Evolutionary conservation across 2,797 vertebrate species (phyloP), one percentile per base, ranked within the genome.

Genomic region (Toxotes lorentzi): DNA sequence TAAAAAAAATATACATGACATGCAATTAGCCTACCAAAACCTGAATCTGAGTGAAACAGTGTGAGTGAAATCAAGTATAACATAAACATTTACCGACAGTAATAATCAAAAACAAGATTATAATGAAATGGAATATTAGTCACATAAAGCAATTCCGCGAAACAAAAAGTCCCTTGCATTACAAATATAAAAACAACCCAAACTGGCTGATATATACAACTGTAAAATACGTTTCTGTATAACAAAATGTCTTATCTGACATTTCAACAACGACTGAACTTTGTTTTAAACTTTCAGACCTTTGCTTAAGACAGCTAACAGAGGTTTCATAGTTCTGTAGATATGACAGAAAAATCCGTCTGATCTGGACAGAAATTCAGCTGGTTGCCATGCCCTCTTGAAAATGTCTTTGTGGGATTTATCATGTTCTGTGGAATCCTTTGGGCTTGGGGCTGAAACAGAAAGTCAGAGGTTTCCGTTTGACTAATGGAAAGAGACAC

Each of bases 401-500:
- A 74, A 70, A 87, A 58, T 7, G 13, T 79, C 68, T 60, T 16
- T 47, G 38, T 14, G 12, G 21, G 24, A 70, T 30, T 53, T 50
- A 24, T 90, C 69, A 94, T 41, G 88, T 87, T 69, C 82, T 88
- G 86, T 94, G 88, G 82, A 94, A 94, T 79, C 91, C 93, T 91
- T 90, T 95, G 38, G 92, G 92, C 71, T 94, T 91, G 19, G 92
- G 94, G 75, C 93, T 94, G 91, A 77, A 94, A 93, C 61, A 84
- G 24, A 89, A 78, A 76, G 30, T 65, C 40, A 81, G 41, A 90
- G 34, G 68, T 81, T 64, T 78, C 5, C 4, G n/a, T 86, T 68
- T 77, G 24, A 85, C 51, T 67, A 50, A 41, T 43, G 27, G 27
- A 83, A 68, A 72, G 16, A 80, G 10, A 50, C 7, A n/a, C 10